Percentiles rank a stretch among this genome's conserved stretches.
These are phyloP conservation scores for Pygocentrus nattereri DNA, from an alignment of 2,797 vertebrate species.

Conservation along the genomic window DNA sequence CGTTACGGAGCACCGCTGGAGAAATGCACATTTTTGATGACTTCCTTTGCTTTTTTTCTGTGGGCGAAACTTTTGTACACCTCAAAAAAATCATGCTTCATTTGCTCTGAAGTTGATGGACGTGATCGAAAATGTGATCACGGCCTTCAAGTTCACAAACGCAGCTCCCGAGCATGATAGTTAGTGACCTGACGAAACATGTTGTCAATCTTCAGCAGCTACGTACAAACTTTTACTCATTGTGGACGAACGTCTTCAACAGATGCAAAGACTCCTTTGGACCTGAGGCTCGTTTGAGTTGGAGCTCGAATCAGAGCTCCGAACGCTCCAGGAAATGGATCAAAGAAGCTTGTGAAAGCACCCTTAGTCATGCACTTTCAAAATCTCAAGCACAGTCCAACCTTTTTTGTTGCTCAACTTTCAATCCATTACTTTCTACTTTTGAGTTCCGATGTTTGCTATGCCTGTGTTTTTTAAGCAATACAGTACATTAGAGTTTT, in stretches of 20 bases:
- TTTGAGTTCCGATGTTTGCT: not conserved
- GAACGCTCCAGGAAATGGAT: not conserved
- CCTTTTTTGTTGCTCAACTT: not conserved
- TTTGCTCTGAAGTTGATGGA: not conserved
- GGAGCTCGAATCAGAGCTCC: not conserved
- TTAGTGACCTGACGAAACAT: not conserved
- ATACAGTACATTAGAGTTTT: not conserved
- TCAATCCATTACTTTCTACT: not conserved
- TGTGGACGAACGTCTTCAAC: not conserved
- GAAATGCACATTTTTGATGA: not conserved
- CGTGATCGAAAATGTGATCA: not conserved
- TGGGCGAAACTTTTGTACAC: not conserved
- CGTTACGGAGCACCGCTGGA: not conserved
- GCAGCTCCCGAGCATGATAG: not conserved
- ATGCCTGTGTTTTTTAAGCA: not conserved
- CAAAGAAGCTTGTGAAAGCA: not conserved
- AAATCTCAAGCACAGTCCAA: not conserved
- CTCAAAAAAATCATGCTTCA: slow-evolving; percentile 9
- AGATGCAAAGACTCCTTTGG: not conserved
- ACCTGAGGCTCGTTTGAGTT: not conserved
- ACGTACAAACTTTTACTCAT: not conserved
- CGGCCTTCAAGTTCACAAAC: not conserved
- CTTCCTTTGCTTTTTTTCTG: not conserved
- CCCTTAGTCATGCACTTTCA: not conserved
- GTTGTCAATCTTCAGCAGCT: not conserved